Percentiles rank a stretch among this genome's conserved stretches.
Conservation (phyloP, 2,113 vertebrate species). For the Vombatus ursinus region DNA sequence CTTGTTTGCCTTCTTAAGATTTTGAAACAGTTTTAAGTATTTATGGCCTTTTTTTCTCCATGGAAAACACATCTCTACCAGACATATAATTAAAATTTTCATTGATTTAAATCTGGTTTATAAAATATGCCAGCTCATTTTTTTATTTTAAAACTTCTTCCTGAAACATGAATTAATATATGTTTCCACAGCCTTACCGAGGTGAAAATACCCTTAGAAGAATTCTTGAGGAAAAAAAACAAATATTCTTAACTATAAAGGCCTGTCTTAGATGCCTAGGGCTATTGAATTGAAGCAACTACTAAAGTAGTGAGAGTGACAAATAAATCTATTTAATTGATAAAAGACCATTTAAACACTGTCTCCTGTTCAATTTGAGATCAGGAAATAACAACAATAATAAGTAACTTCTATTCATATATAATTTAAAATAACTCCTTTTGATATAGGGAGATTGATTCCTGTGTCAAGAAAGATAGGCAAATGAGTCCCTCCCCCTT, state of each 20-base stretch:
- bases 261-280: neutral
- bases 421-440: neutral
- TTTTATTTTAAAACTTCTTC: neutral
- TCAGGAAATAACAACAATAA: neutral
- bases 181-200: slow-evolving; percentile 40
- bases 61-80: neutral
- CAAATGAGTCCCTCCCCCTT: neutral
- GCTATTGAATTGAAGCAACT: neutral
- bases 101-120: neutral
- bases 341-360: neutral
- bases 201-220: slow-evolving; percentile 9
- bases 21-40: neutral
- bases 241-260: neutral
- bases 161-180: neutral
- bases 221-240: neutral
- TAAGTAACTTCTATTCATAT: neutral
- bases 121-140: neutral
- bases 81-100: neutral
- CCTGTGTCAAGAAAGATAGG: neutral
- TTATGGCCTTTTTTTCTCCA: neutral
- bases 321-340: neutral
- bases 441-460: neutral
- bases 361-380: neutral
- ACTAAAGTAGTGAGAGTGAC: neutral
- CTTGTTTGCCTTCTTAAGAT: neutral